These are phyloP conservation scores for Ditylenchus weischeri DNA, from an alignment of 2,888 invertebrate species.

Conservation along the genomic window DNA sequence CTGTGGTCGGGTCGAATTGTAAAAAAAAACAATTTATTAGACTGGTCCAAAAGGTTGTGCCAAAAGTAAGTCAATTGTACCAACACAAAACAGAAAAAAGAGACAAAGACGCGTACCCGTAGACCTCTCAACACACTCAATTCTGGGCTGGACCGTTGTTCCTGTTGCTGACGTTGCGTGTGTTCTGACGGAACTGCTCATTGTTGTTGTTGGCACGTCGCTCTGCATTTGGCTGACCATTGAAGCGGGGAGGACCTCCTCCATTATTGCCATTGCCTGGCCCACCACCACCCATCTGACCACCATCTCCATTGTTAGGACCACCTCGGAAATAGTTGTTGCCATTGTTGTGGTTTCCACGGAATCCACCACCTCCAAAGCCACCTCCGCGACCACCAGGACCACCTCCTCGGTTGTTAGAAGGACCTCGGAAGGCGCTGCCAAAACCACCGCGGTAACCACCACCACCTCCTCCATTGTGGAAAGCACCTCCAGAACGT, in stretches of 20 bases:
- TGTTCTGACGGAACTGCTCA: neutral
- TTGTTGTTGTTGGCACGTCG: constrained; percentile 1
- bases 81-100: too few relatives aligned
- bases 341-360: constrained; percentile 1
- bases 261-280: neutral
- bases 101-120: too few relatives aligned
- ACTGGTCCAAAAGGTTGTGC: too few relatives aligned
- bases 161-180: too few relatives aligned
- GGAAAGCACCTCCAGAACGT: neutral
- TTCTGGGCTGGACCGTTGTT: too few relatives aligned
- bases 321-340: constrained; percentile 12
- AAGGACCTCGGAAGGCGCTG: constrained; percentile 15
- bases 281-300: neutral
- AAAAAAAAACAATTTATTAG: too few relatives aligned
- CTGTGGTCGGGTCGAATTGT: too few relatives aligned
- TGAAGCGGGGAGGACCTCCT: neutral
- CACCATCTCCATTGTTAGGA: constrained; percentile 1
- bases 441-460: constrained; percentile 14
- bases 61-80: too few relatives aligned
- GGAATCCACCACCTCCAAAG: constrained; percentile 15
- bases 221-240: neutral
- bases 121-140: too few relatives aligned
- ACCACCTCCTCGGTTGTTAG: constrained; percentile 16
- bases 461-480: constrained; percentile 12
- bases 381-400: constrained; percentile 16